Evolutionary conservation across 2,797 vertebrate species (phyloP).

Genomic region (Ptychobarbus kaznakovi): DNA sequence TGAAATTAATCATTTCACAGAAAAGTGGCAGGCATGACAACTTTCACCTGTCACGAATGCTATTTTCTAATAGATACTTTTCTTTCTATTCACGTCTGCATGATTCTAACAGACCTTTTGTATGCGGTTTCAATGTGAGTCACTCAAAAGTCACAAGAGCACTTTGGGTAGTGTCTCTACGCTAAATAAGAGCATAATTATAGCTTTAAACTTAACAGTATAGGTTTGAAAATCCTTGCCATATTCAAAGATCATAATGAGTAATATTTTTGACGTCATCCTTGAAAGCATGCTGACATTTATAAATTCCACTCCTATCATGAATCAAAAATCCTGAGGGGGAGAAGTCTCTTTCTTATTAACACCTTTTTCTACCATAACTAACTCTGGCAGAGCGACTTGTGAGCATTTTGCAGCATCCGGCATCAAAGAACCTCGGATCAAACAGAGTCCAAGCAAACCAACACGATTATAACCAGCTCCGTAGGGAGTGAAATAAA

Average conservation of each 20-base stretch:
- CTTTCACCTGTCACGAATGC: slow-evolving; percentile 22
- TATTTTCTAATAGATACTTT: background rate
- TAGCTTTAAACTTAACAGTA: slow-evolving; percentile 34
- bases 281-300: slow-evolving; percentile 46
- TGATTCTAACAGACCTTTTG: slow-evolving; percentile 12
- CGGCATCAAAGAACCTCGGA: slow-evolving; percentile 27
- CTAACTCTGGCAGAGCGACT: slow-evolving; percentile 9
- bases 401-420: slow-evolving; percentile 24
- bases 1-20: background rate
- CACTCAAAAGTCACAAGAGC: slow-evolving; percentile 33
- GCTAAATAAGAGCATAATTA: slow-evolving; percentile 52
- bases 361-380: slow-evolving; percentile 30
- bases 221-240: slow-evolving; percentile 8
- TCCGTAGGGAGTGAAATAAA: slow-evolving; percentile 40
- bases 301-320: slow-evolving; percentile 8
- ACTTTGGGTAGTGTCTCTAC: slow-evolving; percentile 7
- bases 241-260: slow-evolving; percentile 39
- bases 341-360: slow-evolving; percentile 20
- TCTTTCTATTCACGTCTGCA: background rate
- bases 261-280: slow-evolving; percentile 36
- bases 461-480: slow-evolving; percentile 48
- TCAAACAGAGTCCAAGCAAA: slow-evolving; percentile 34
- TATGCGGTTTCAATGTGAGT: slow-evolving; percentile 1
- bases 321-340: slow-evolving; percentile 14
- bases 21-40: slow-evolving; percentile 6